A percentile compares a stretch with the other conserved stretches of the same genome.
Conservation (phyloP, 1,140 invertebrate species). For the Cydia amplana region DNA sequence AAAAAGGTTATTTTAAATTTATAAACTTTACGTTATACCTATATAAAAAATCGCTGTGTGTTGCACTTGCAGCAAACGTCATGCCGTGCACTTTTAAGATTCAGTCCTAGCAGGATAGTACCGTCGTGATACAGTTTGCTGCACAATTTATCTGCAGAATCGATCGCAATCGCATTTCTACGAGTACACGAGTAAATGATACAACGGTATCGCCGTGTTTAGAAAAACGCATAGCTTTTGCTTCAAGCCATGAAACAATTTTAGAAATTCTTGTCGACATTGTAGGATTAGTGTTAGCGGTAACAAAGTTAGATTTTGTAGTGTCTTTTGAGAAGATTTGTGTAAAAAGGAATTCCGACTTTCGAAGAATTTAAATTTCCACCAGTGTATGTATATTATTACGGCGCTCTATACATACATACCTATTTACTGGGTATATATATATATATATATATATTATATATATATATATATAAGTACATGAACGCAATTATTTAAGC, state of each 20-base stretch:
- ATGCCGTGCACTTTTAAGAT: slow-evolving; percentile 19
- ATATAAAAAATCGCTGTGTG: background rate
- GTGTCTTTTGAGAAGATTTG: background rate
- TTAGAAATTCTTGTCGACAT: background rate
- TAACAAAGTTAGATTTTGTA: background rate
- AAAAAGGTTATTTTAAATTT: too few relatives aligned
- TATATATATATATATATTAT: too few relatives aligned
- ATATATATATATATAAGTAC: too few relatives aligned
- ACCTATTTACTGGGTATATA: too few relatives aligned
- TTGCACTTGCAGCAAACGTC: slow-evolving; percentile 5
- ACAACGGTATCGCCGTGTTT: slow-evolving; percentile 10
- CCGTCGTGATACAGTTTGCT: slow-evolving; percentile 18
- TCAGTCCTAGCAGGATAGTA: slow-evolving; percentile 8
- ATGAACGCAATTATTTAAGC: too few relatives aligned
- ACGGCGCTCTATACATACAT: too few relatives aligned
- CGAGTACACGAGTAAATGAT: slow-evolving; percentile 6
- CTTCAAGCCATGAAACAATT: background rate
- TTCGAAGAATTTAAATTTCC: too few relatives aligned
- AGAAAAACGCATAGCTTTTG: background rate
- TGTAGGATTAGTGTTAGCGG: background rate
- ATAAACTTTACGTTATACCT: too few relatives aligned
- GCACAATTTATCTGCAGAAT: slow-evolving; percentile 21
- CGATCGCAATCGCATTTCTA: slow-evolving; percentile 17
- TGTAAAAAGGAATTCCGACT: too few relatives aligned
- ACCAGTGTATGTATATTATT: too few relatives aligned